Conservation (phyloP, 2,113 vertebrate genomes). For the Pterocles orientalis region DNA sequence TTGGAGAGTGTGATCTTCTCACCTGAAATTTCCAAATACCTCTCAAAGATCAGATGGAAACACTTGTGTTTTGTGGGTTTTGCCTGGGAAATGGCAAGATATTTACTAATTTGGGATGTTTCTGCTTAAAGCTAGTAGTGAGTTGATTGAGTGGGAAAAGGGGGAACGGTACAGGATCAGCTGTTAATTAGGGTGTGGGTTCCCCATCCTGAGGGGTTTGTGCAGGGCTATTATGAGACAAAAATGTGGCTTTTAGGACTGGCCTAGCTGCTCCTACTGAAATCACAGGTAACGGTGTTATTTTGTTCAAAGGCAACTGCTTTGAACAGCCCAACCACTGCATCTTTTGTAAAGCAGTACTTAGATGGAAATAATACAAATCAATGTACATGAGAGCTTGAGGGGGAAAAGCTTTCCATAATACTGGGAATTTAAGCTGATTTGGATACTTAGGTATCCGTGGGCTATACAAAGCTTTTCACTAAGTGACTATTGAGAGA, state of each 20-base stretch:
- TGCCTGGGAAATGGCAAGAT: neutral
- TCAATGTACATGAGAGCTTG: neutral
- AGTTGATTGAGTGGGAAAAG: neutral
- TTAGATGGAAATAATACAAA: neutral
- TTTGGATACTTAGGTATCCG: neutral
- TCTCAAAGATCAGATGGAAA: neutral
- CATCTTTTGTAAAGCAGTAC: neutral
- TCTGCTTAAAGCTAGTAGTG: neutral
- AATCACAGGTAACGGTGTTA: neutral
- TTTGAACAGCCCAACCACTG: neutral
- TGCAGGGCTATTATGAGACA: neutral
- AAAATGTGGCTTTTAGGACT: neutral
- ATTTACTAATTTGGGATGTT: neutral
- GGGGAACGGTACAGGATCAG: neutral
- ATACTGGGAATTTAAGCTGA: neutral
- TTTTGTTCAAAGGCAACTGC: neutral
- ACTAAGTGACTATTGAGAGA: neutral
- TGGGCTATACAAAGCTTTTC: neutral
- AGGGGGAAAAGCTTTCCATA: neutral
- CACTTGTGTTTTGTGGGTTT: neutral
- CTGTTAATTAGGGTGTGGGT: neutral
- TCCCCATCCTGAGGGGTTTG: neutral
- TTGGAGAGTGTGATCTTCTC: neutral
- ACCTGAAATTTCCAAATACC: neutral
- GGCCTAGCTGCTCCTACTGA: neutral